Evolutionary conservation across 1,140 invertebrate genomes (phyloP), one percentile per base, ranked within the genome.

Genomic region (Megalopta genalis): DNA sequence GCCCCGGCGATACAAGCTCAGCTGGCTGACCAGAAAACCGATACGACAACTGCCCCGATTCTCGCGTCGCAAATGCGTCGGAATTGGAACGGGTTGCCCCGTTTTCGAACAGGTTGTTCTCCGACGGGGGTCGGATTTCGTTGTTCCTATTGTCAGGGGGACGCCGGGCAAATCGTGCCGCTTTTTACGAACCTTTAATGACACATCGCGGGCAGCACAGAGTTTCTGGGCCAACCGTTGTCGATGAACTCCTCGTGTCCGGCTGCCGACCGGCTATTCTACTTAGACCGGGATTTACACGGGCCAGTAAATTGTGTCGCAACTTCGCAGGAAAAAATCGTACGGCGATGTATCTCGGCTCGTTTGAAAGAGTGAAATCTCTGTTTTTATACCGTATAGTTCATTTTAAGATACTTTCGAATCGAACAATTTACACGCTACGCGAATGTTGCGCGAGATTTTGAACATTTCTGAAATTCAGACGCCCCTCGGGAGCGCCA

Each of bases 121-220:
- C 37, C 37, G 7, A 42, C 42, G 8, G 18, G n/a, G 9, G n/a
- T 1, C 12, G 14, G 6, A 10, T 7, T 46, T 27, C 12, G 60
- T 21, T 42, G 7, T 27, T n/a, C 9, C 16, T 39, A 27, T 42
- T 1, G 27, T 16, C n/a, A 3, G 37, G 37, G 18, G 16, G 25
- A 16, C n/a, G 64, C 59, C 57, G 67, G 32, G 73, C n/a, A 68
- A 76, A 76, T 76, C 49, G 63, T 3, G 49, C 9, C 16, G n/a
- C 25, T 27, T 23, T n/a, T 59, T 23, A 37, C 18, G 49, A 46
- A 12, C 18, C 37, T 64, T 42, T 76, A 76, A 76, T 64, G 64
- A 68, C 23, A 59, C 52, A 14, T 39, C 42, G 9, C n/a, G 12
- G 52, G 39, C 67, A 46, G 67, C 46, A 46, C 52, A 59, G 27